These are phyloP conservation scores for Dugesia japonica DNA, from an alignment of 2,888 invertebrate species.

Conservation along the genomic window DNA sequence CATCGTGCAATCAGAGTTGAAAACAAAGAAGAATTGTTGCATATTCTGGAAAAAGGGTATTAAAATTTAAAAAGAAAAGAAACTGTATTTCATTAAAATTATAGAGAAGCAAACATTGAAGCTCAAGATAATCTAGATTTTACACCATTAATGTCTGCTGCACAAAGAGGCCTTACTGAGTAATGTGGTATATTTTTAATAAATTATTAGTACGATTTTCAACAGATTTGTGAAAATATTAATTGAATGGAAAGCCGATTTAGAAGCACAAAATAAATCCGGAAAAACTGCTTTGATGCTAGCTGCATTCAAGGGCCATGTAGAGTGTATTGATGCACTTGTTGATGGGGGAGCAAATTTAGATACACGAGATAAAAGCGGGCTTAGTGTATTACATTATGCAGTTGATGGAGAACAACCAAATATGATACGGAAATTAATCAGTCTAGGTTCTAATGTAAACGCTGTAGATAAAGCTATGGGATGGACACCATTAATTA, in stretches of 20 bases:
- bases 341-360: conserved; percentile 16
- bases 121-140: conserved; percentile 29
- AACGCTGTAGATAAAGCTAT: conserved; percentile 22
- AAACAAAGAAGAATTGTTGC: background rate
- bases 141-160: conserved; percentile 27
- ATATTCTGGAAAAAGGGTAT: conserved; percentile 26
- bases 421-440: background rate
- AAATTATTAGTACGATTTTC: background rate
- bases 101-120: conserved; percentile 30
- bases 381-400: conserved; percentile 24
- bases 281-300: conserved; percentile 30
- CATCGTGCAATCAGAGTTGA: conserved; percentile 23
- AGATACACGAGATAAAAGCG: conserved; percentile 24
- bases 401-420: conserved; percentile 28
- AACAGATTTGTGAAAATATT: conserved; percentile 24
- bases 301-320: conserved; percentile 30
- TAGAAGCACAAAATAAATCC: conserved; percentile 25
- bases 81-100: no score
- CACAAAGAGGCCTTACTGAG: background rate
- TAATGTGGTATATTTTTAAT: background rate
- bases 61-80: background rate
- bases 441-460: conserved; percentile 20
- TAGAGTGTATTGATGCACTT: conserved; percentile 23
- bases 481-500: conserved; percentile 27
- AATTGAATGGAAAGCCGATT: conserved; percentile 21